These are phyloP conservation scores for Orchesella cincta DNA, from an alignment of 1,140 invertebrate genomes.

Conservation along the genomic window DNA sequence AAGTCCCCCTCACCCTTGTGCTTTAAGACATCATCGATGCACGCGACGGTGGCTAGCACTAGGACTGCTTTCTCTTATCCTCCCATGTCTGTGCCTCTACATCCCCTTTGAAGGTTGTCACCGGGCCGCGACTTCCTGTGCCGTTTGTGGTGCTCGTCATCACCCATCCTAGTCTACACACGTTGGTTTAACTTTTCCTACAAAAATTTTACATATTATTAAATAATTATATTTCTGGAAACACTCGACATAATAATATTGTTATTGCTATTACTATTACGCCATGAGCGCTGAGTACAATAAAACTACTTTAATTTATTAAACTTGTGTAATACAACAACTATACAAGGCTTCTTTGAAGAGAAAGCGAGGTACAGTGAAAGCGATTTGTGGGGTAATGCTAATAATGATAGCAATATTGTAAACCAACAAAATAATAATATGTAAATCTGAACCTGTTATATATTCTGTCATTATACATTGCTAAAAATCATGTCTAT, in stretches of 20 bases:
- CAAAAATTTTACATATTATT: too few relatives aligned
- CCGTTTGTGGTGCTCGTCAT: conserved; percentile 46
- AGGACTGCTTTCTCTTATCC: conserved; percentile 78
- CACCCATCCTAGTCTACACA: conserved; percentile 46
- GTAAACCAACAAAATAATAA: too few relatives aligned
- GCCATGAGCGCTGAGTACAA: too few relatives aligned
- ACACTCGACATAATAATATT: background rate
- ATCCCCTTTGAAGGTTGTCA: conserved; percentile 81
- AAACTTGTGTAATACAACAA: too few relatives aligned
- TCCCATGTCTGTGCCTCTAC: conserved; percentile 93
- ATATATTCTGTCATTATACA: too few relatives aligned
- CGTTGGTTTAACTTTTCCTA: background rate
- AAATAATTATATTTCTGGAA: background rate
- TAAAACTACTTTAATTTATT: too few relatives aligned
- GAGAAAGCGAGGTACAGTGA: too few relatives aligned
- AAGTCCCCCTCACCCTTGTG: conserved; percentile 76
- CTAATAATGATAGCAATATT: too few relatives aligned
- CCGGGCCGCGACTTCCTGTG: conserved; percentile 54
- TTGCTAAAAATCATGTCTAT: conserved; percentile 6
- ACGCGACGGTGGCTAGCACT: conserved; percentile 76
- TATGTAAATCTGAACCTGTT: too few relatives aligned
- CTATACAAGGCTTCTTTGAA: too few relatives aligned
- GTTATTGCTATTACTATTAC: conserved; percentile 10
- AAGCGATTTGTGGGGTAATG: too few relatives aligned
- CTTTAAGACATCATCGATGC: conserved; percentile 64